Evolutionary conservation across 2,113 vertebrate genomes (phyloP), one percentile per base, ranked within the genome.

Genomic region (Podarcis muralis): DNA sequence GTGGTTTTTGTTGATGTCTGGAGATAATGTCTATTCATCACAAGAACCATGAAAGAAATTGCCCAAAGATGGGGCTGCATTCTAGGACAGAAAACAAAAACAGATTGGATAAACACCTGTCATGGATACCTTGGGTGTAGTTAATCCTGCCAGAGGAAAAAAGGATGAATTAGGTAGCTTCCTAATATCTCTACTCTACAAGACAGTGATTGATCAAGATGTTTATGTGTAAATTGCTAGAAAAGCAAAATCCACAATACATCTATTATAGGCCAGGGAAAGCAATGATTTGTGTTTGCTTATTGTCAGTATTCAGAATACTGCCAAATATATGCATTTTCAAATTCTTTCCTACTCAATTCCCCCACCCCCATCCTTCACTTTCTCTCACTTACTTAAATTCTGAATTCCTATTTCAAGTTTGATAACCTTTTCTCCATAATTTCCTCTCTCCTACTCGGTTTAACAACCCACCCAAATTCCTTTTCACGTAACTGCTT

Each of bases 21-120:
- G 74, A 86, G 40, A 43, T 66, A 40, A 40, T 40, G 32, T 74
- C 15, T 43, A 68, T 76, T 88, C 85, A 87, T 85, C 91, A 92
- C 53, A 94, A 88, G 71, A 92, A 92, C 80, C 74, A 89, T 82
- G 77, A 88, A 53, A 93, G 78, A 94, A 93, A 86, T 2, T 89
- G 81, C 81, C 92, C 90, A 92, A 25, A 27, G 15, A 91, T 85
- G 18, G 32, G 83, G 76, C 85, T 86, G 87, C 81, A 93, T 59
- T 84, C 91, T 78, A 57, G 15, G 84, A 11, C 6, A 16, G 77
- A 53, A 30, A 77, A 40, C 8, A 65, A 11, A 40, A 40, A 65
- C 48, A 53, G 6, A 57, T 16, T 62, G 32, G 74, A 66, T 30
- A 85, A 76, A 77, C 8, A 40, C 4, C 65, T 30, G 15, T 66